These are phyloP conservation scores for Sylvilagus floridanus DNA, from an alignment of 2,797 vertebrate genomes.

Conservation along the genomic window DNA sequence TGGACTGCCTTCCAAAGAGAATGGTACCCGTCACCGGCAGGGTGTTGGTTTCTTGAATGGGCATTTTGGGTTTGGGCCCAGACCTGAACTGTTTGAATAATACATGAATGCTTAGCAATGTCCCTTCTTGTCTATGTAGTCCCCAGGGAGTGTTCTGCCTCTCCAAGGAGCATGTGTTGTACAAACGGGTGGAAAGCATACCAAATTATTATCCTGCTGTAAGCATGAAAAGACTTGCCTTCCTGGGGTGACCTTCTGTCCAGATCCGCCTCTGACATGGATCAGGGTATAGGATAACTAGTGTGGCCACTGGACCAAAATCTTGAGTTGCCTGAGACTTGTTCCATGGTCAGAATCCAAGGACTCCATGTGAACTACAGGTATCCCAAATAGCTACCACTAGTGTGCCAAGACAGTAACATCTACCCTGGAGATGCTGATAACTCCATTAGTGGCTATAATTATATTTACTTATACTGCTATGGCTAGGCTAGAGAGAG, in stretches of 20 bases:
- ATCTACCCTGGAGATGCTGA: background rate
- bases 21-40: background rate
- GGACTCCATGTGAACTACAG: background rate
- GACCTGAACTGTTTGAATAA: conserved; percentile 36
- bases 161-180: background rate
- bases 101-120: background rate
- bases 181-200: conserved; percentile 20
- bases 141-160: background rate
- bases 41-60: background rate
- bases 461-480: background rate
- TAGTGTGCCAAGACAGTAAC: background rate
- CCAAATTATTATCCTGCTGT: background rate
- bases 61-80: conserved; percentile 35
- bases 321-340: background rate
- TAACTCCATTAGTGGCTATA: background rate
- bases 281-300: background rate
- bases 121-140: background rate
- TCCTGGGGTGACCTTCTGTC: conserved; percentile 2
- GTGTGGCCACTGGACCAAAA: background rate
- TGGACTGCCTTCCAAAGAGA: background rate
- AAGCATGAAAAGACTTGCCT: background rate
- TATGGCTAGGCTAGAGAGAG: background rate
- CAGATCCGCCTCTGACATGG: background rate
- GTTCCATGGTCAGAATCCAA: background rate
- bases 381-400: background rate